These are phyloP conservation scores for Sebastes jordani DNA, from an alignment of 2,797 vertebrate species.

Conservation along the genomic window DNA sequence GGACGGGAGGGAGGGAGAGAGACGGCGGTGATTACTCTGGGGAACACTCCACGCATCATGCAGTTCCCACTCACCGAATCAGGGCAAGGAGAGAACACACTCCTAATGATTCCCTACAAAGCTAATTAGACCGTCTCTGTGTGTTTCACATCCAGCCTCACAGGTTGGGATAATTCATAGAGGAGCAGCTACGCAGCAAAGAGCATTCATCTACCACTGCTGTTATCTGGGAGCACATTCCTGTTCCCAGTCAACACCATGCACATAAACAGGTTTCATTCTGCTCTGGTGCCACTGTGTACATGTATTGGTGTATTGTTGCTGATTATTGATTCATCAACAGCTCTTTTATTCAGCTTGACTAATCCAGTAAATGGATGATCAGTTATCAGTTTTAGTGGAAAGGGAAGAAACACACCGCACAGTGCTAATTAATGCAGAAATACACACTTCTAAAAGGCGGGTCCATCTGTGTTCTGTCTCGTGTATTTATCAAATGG, in stretches of 20 bases:
- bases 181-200: neutral
- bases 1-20: neutral
- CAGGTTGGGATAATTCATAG: conserved; percentile 30
- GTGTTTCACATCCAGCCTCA: conserved; percentile 30
- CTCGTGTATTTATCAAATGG: no score
- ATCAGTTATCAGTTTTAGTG: conserved; percentile 5
- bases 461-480: no score
- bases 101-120: conserved; percentile 53
- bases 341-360: conserved; percentile 21
- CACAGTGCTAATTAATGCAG: neutral
- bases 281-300: neutral
- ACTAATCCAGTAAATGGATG: conserved; percentile 51
- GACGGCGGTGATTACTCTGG: conserved; percentile 36
- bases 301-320: neutral
- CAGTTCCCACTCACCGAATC: conserved; percentile 50
- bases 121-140: conserved; percentile 59
- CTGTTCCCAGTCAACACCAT: neutral
- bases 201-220: neutral
- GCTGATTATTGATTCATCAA: neutral
- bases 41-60: neutral
- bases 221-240: neutral
- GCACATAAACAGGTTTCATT: conserved; percentile 3
- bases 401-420: neutral
- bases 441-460: neutral
- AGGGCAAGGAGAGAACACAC: conserved; percentile 46